A percentile compares a stretch with the other conserved stretches of the same genome.
Conservation (phyloP, 2,797 vertebrate genomes). For the Sebastes itinus region DNA sequence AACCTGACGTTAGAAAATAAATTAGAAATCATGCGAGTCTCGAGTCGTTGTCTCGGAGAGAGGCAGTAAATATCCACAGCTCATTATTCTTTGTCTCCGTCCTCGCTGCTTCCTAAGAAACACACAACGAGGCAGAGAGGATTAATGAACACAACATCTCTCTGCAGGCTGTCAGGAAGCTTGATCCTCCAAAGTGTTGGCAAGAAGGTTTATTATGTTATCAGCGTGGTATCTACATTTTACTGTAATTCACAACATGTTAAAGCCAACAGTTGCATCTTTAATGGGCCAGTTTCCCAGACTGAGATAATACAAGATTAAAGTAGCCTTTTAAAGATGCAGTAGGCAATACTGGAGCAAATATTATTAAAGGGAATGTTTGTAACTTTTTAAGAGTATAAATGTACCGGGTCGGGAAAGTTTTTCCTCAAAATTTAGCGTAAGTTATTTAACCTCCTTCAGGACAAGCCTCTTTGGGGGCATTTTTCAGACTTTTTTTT, state of each 20-base stretch:
- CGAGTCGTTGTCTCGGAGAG: conserved; percentile 2
- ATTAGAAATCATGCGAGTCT: conserved; percentile 56
- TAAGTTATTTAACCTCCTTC: too few species aligned
- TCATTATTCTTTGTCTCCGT: conserved; percentile 82
- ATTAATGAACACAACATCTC: not conserved
- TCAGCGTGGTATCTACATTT: not conserved
- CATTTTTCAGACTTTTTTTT: too few species aligned
- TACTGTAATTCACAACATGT: not conserved
- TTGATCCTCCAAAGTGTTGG: not conserved
- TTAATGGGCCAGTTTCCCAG: not conserved
- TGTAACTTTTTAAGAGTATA: too few species aligned
- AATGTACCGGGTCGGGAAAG: too few species aligned
- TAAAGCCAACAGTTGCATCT: not conserved
- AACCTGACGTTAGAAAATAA: conserved; percentile 59
- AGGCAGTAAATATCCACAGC: conserved; percentile 52
- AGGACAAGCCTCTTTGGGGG: too few species aligned
- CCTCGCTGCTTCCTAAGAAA: conserved; percentile 84
- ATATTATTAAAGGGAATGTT: too few species aligned
- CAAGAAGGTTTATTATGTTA: not conserved
- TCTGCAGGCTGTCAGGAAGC: not conserved
- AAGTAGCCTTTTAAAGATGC: not conserved
- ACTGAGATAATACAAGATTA: not conserved
- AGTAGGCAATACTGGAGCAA: too few species aligned
- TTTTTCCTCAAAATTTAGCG: too few species aligned
- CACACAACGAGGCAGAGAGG: not conserved